Conservation (phyloP, 2,113 vertebrate genomes). For the Cyprinodon brontotheroides region DNA sequence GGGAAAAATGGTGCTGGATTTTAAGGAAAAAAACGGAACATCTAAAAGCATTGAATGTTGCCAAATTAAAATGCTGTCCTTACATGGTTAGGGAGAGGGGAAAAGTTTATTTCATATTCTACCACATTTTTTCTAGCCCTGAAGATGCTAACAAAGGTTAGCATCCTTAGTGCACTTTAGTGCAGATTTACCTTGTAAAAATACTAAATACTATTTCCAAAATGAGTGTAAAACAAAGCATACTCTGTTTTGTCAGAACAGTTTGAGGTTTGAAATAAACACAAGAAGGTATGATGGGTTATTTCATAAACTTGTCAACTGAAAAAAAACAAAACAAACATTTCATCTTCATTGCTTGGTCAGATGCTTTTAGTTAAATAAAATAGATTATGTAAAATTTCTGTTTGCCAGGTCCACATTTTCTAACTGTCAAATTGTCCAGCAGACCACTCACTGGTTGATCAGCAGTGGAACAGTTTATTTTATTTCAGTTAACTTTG, state of each 20-base stretch:
- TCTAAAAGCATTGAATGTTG: constrained; percentile 42
- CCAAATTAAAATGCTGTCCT: constrained; percentile 37
- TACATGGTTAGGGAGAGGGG: constrained; percentile 43
- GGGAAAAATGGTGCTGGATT: constrained; percentile 42
- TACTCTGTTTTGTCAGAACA: too few species aligned
- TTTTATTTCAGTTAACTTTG: not conserved
- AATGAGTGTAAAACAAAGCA: constrained; percentile 4
- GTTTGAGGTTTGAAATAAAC: too few species aligned
- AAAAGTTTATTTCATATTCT: constrained; percentile 36
- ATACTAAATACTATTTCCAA: constrained; percentile 20
- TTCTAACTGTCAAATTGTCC: not conserved
- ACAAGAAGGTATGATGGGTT: too few species aligned
- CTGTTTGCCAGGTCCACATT: not conserved
- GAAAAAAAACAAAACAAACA: not conserved
- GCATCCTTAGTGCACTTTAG: constrained; percentile 10
- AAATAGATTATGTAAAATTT: not conserved
- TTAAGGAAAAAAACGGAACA: constrained; percentile 10
- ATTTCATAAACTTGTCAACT: too few species aligned
- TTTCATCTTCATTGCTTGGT: not conserved
- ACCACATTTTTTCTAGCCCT: constrained; percentile 17
- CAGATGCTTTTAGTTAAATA: too few species aligned
- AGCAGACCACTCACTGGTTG: too few species aligned
- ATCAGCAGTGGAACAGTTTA: not conserved
- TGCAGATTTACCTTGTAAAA: constrained; percentile 41
- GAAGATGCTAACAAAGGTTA: constrained; percentile 28